Evolutionary conservation across 1,140 invertebrate species (phyloP).

Genomic region (Drosophila murphyi): DNA sequence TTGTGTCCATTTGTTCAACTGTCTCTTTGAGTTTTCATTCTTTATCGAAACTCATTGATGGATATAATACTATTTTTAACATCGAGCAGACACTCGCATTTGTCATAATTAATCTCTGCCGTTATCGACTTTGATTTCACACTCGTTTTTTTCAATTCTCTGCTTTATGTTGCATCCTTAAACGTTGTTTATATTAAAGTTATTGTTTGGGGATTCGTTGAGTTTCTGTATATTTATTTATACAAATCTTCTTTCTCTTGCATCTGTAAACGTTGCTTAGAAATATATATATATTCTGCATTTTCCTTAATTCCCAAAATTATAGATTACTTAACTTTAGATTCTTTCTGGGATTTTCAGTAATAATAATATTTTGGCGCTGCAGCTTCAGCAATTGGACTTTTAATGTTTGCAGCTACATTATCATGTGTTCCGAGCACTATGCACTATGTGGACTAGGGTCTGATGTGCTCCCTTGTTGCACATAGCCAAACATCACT

Average conservation of each 20-base stretch:
- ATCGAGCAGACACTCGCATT: neutral
- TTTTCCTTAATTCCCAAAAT: too few species aligned
- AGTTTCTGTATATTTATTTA: too few species aligned
- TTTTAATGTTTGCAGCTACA: neutral
- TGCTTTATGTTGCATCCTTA: too few species aligned
- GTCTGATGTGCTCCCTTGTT: conserved; percentile 10
- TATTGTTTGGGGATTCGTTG: too few species aligned
- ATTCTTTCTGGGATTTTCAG: too few species aligned
- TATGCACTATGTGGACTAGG: neutral
- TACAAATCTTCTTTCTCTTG: too few species aligned
- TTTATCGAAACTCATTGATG: conserved; percentile 20
- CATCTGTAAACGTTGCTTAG: too few species aligned
- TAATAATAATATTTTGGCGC: too few species aligned
- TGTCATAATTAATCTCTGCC: neutral
- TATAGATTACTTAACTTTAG: too few species aligned
- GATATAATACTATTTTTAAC: conserved; percentile 3
- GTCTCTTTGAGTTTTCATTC: conserved; percentile 5
- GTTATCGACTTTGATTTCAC: neutral
- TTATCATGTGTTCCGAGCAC: neutral
- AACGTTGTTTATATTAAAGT: too few species aligned
- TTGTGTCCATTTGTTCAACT: conserved; percentile 10
- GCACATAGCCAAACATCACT: conserved; percentile 63
- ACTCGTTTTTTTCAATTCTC: neutral
- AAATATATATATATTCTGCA: too few species aligned
- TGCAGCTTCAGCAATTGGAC: neutral